These are phyloP conservation scores for Sphaerophoria rueppellii DNA, from an alignment of 2,888 invertebrate species.

Conservation along the genomic window DNA sequence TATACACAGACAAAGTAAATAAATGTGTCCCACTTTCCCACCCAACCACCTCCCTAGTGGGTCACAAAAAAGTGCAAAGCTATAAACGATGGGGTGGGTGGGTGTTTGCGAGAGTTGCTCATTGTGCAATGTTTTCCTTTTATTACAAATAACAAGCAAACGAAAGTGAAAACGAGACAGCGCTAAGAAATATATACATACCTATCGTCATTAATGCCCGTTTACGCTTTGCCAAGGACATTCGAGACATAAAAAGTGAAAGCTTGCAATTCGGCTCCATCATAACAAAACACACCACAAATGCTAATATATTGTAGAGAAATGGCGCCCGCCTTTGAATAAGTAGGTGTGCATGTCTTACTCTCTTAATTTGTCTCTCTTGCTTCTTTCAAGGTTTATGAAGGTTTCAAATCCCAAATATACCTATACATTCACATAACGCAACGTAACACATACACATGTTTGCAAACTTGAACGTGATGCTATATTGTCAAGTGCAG, in stretches of 20 bases:
- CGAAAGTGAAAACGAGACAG: slow-evolving; percentile 68
- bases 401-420: neutral
- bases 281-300: slow-evolving; percentile 2
- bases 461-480: slow-evolving; percentile 40
- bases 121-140: slow-evolving; percentile 58
- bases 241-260: slow-evolving; percentile 80
- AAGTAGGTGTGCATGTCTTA: slow-evolving; percentile 43
- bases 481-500: slow-evolving; percentile 63
- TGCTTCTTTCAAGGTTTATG: neutral
- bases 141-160: slow-evolving; percentile 5
- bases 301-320: neutral
- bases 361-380: slow-evolving; percentile 63
- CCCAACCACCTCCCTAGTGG: slow-evolving; percentile 70
- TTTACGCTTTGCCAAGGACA: slow-evolving; percentile 81
- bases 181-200: slow-evolving; percentile 28
- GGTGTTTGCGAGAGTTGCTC: neutral
- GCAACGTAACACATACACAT: slow-evolving; percentile 8
- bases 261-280: slow-evolving; percentile 73
- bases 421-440: neutral
- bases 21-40: slow-evolving; percentile 69
- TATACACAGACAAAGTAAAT: slow-evolving; percentile 60
- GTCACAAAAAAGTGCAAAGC: slow-evolving; percentile 73
- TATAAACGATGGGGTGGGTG: slow-evolving; percentile 58
- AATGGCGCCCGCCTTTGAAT: neutral
- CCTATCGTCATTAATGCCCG: slow-evolving; percentile 76